These are phyloP conservation scores for Vidua chalybeata DNA, from an alignment of 2,113 vertebrate genomes.

Conservation along the genomic window DNA sequence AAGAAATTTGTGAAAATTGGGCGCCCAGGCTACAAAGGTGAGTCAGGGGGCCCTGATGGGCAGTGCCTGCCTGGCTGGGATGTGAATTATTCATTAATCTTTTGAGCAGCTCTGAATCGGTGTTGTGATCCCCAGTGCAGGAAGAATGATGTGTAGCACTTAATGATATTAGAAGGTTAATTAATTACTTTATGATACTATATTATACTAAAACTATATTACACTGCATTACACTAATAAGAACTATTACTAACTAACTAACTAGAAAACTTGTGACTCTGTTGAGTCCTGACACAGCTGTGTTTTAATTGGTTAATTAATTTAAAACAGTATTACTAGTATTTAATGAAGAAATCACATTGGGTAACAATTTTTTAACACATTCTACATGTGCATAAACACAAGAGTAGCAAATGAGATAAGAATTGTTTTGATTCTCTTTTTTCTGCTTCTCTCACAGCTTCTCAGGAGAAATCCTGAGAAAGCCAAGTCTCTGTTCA, in stretches of 20 bases:
- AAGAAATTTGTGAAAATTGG: constrained; percentile 99
- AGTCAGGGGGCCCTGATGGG: accelerated
- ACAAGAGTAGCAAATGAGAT: not conserved
- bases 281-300: not conserved
- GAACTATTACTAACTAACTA: not conserved
- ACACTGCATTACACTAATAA: not conserved
- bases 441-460: too few species aligned
- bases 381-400: not conserved
- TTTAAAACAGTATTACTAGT: not conserved
- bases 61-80: not conserved
- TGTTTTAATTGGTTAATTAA: not conserved
- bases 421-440: not conserved
- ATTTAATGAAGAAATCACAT: not conserved
- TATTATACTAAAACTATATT: too few species aligned
- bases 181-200: not conserved
- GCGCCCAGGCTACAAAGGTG: constrained; percentile 96
- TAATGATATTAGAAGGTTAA: not conserved
- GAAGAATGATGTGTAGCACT: not conserved
- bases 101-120: not conserved
- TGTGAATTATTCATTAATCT: not conserved
- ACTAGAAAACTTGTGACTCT: not conserved
- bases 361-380: not conserved
- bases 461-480: too few species aligned
- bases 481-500: not conserved
- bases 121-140: not conserved